Evolutionary conservation across 2,113 vertebrate genomes (phyloP).

Genomic region (Myrmecobius fasciatus): DNA sequence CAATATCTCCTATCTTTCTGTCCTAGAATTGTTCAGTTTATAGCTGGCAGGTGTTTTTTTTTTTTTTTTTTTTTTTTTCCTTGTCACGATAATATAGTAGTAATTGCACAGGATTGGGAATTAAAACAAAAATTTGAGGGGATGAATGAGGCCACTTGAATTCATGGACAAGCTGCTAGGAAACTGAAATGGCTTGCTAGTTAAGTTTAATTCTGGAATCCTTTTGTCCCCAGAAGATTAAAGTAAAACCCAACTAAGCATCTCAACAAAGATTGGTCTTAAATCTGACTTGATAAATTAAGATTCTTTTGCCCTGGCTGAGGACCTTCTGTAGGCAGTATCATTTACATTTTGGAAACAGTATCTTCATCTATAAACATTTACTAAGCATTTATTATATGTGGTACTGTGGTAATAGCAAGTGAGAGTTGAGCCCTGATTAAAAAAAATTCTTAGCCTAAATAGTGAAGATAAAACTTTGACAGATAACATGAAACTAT

Average conservation of each 20-base stretch:
- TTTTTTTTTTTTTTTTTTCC: too few relatives aligned
- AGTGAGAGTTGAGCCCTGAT: background rate
- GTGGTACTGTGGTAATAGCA: background rate
- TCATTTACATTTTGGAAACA: background rate
- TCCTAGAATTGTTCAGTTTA: background rate
- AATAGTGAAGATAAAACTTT: background rate
- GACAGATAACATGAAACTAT: background rate
- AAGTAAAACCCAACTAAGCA: background rate
- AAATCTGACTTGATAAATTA: background rate
- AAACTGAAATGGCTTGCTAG: slow-evolving; percentile 19
- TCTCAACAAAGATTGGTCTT: background rate
- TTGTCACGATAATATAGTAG: background rate
- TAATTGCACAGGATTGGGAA: background rate
- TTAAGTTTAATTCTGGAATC: background rate
- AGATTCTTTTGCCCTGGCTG: background rate
- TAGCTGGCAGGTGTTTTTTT: too few relatives aligned
- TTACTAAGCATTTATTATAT: slow-evolving; percentile 1
- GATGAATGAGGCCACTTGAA: background rate
- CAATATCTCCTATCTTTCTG: slow-evolving; percentile 5
- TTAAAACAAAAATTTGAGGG: background rate
- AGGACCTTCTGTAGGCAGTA: background rate
- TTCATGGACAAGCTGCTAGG: background rate
- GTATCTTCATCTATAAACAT: slow-evolving; percentile 13
- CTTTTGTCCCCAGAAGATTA: background rate
- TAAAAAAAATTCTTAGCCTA: background rate